Evolutionary conservation across 1,140 invertebrate genomes (phyloP), one percentile per base, ranked within the genome.

Genomic region (Dreissena polymorpha): DNA sequence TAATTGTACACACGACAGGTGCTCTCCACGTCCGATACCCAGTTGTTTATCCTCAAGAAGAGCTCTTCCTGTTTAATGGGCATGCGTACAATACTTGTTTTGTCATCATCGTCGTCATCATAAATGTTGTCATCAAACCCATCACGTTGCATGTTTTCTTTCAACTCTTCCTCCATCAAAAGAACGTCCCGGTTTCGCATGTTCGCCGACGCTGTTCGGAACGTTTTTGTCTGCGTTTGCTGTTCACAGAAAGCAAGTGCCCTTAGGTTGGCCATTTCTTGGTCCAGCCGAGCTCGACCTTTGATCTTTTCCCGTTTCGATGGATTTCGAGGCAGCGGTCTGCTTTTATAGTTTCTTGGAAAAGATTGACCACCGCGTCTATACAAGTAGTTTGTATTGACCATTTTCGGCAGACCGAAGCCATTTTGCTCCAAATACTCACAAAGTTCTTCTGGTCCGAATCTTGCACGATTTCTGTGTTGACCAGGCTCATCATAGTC

Each of bases 181-280:
- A 86, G 85, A 6, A 88, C 84, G 71, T 90, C 89, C 14, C 89
- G 85, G 51, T 90, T 87, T 57, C 83, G 78, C 73, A 87, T 87
- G 57, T 87, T 83, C 8, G 88, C 89, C 0, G 89, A 90, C 23
- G 89, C 89, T 18, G 87, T 90, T 65, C 89, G 53, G 70, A 90
- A 90, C 68, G 82, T 74, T 55, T 85, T 86, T n/a, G 57, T 60
- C 12, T 82, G 83, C 0, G 85, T 76, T 83, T 90, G 89, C 70
- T 86, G 85, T 77, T 88, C 89, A 83, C 89, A 90, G 81, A 90
- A 90, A 0, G 89, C 89, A 14, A 85, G 74, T 10, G 89, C 89
- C 82, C 85, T 72, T 74, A 90, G 85, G 69, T 90, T 90, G n/a
- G 89, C 89, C 86, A 90, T 86, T 81, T 90, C 89, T 60, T 90